phyloP scores from a whole-genome alignment of 1,140 invertebrate genomes.

The Macrobrachium rosenbergii region DNA sequence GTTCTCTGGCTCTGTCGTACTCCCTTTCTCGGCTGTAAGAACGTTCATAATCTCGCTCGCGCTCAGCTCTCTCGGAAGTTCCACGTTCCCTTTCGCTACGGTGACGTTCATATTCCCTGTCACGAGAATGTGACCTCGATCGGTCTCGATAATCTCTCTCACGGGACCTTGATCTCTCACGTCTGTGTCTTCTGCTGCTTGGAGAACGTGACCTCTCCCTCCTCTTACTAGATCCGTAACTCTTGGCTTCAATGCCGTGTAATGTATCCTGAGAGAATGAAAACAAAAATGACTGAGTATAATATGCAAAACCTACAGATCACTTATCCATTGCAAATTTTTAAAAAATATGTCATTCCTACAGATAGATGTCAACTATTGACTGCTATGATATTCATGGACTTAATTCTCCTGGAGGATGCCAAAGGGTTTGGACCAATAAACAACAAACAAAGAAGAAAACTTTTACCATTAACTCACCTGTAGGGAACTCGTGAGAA shows the following conservation, averaged over 20 bases:
- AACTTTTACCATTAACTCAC: slow-evolving; percentile 31
- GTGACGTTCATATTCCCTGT: slow-evolving; percentile 78
- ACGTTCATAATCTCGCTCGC: slow-evolving; percentile 74
- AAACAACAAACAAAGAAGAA: slow-evolving; percentile 8
- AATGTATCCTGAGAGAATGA: slow-evolving; percentile 84
- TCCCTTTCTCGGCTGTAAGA: slow-evolving; percentile 80
- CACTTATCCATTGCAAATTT: too few species aligned
- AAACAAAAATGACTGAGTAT: background rate
- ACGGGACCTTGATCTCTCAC: slow-evolving; percentile 71
- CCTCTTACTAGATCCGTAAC: slow-evolving; percentile 81
- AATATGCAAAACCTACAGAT: too few species aligned
- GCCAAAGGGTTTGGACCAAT: background rate
- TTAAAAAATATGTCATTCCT: too few species aligned
- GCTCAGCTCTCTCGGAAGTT: slow-evolving; percentile 69
- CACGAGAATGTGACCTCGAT: slow-evolving; percentile 80
- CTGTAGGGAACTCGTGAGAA: slow-evolving; percentile 92
- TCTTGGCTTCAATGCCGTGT: slow-evolving; percentile 96
- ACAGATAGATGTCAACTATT: too few species aligned
- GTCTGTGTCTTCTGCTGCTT: slow-evolving; percentile 68
- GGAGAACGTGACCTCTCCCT: slow-evolving; percentile 71
- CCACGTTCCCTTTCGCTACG: slow-evolving; percentile 77
- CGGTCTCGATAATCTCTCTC: slow-evolving; percentile 64
- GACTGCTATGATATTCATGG: too few species aligned
- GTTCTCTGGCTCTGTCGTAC: slow-evolving; percentile 70
- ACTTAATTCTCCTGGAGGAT: too few species aligned